Evolutionary conservation across 2,888 invertebrate genomes (phyloP), one percentile per base, ranked within the genome.

Genomic region (Cerastis leucographa): DNA sequence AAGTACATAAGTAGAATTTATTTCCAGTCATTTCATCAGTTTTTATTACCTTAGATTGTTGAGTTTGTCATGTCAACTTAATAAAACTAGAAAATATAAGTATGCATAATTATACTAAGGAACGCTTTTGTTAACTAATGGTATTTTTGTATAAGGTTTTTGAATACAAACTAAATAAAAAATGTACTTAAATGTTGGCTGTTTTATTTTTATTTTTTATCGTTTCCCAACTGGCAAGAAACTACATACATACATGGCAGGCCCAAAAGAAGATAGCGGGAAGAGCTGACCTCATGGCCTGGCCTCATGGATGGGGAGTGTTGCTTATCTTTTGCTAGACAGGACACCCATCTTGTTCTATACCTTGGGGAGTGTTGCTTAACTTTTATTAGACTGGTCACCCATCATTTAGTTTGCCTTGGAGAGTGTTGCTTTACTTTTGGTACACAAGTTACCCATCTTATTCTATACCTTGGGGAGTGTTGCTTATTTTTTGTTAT

Each of bases 141-240:
- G 64, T 75, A 70, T 69, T 70, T 59, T 71, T 84, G 56, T 62
- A 4, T 74, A 61, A 71, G 68, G 64, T 74, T 76, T 82, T 86
- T 70, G 19, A 70, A 80, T 61, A 59, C 42, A 80, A 65, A 54
- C 0, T 59, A 40, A 85, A 72, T 72, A 66, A 86, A 85, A 83
- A 79, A 61, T 62, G 86, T 85, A 85, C 86, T 86, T 86, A 85
- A 75, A 59, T 49, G 14, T 12, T 25, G 2, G 19, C 11, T 54
- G 49, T 76, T 81, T 54, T 25, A 44, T 65, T 79, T 61, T 59
- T 51, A 29, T 22, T 54, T 42, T 56, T 56, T 54, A 19, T 59
- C 56, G 1, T 14, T 8, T 64, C 14, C n/a, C n/a, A 42, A 22
- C 6, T 14, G 29, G 59, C 29, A 29, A 29, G 56, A 59, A 29